Conservation (phyloP, 2,797 vertebrate genomes). For the Typhlichthys eigenmanni region DNA sequence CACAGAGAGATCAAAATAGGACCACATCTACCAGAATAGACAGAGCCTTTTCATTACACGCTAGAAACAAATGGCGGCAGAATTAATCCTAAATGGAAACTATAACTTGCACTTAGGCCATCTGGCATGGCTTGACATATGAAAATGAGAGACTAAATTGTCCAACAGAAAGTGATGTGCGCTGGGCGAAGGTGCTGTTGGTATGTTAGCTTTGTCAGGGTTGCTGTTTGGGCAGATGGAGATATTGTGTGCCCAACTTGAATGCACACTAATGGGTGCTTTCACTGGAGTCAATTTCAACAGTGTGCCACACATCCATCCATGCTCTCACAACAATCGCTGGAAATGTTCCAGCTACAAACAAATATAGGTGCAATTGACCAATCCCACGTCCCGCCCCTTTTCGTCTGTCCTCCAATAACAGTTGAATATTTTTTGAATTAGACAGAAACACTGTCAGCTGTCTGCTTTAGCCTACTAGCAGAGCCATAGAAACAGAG, state of each 20-base stretch:
- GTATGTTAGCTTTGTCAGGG: slow-evolving; percentile 31
- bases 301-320: slow-evolving; percentile 23
- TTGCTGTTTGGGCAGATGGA: slow-evolving; percentile 36
- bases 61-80: slow-evolving; percentile 65
- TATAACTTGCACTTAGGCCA: slow-evolving; percentile 65
- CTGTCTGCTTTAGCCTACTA: no score
- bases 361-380: slow-evolving; percentile 22
- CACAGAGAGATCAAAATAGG: slow-evolving; percentile 34
- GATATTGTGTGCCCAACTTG: slow-evolving; percentile 41
- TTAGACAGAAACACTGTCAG: no score
- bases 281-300: slow-evolving; percentile 41
- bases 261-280: slow-evolving; percentile 51
- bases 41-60: slow-evolving; percentile 63
- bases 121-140: slow-evolving; percentile 65
- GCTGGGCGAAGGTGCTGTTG: slow-evolving; percentile 21
- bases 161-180: slow-evolving; percentile 60
- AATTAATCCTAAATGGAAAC: slow-evolving; percentile 72
- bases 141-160: slow-evolving; percentile 66
- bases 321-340: slow-evolving; percentile 19
- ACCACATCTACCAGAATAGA: slow-evolving; percentile 41
- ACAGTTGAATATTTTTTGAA: no score
- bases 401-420: no score
- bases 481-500: no score
- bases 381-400: no score
- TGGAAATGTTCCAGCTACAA: slow-evolving; percentile 15